A percentile compares a stretch with the other conserved stretches of the same genome.
phyloP scores from a whole-genome alignment of 2,888 invertebrate species.

The Gymnosoma rotundatum region DNA sequence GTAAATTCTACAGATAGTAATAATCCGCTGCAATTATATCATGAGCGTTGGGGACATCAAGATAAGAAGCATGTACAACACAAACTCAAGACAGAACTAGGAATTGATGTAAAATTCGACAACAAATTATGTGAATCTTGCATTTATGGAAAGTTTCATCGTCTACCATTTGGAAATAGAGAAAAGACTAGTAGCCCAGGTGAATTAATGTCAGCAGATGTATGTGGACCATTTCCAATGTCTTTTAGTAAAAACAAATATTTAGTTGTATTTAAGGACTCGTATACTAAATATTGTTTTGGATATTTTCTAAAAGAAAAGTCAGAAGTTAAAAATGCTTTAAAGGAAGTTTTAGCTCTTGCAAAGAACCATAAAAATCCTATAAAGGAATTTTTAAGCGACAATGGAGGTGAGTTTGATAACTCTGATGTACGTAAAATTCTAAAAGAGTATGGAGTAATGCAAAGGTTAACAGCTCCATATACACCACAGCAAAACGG shows the following conservation, averaged over 20 bases:
- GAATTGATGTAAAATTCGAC: neutral
- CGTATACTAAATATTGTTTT: constrained; percentile 46
- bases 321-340: constrained; percentile 18
- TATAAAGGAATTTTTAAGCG: constrained; percentile 39
- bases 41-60: neutral
- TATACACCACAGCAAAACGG: constrained; percentile 62
- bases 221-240: constrained; percentile 41
- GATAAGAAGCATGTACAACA: neutral
- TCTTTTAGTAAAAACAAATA: constrained; percentile 48
- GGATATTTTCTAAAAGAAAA: constrained; percentile 14
- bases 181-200: constrained; percentile 37
- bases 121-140: constrained; percentile 22
- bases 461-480: constrained; percentile 58
- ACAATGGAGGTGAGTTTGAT: constrained; percentile 56
- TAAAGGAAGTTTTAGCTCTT: neutral
- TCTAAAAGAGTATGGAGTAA: constrained; percentile 37
- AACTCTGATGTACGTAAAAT: constrained; percentile 38
- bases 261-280: constrained; percentile 54
- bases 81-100: neutral
- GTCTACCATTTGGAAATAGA: constrained; percentile 45
- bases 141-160: constrained; percentile 40
- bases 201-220: constrained; percentile 52
- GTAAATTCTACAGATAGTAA: neutral
- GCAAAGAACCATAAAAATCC: constrained; percentile 3
- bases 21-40: neutral